Conservation (phyloP, 2,888 invertebrate species). For the Elmis aenea region DNA sequence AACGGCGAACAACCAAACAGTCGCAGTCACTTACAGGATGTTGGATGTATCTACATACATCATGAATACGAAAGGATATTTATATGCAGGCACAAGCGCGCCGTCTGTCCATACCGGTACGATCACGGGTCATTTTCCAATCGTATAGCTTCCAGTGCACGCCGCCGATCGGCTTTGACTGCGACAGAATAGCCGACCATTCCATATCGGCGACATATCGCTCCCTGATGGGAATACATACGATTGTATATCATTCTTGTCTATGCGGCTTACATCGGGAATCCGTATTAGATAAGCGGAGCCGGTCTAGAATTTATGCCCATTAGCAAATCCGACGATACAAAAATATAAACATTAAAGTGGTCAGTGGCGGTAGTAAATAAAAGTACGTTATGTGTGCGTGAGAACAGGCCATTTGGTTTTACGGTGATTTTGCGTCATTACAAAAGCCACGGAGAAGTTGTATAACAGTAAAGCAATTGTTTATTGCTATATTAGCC, state of each 20-base stretch:
- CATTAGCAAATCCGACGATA: too few relatives aligned
- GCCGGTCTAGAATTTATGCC: too few relatives aligned
- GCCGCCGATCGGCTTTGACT: conserved; percentile 26
- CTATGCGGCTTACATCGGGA: conserved; percentile 14
- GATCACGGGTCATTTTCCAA: conserved; percentile 23
- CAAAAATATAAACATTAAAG: too few relatives aligned
- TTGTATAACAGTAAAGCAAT: too few relatives aligned
- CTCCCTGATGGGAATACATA: conserved; percentile 31
- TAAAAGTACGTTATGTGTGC: too few relatives aligned
- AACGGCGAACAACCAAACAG: conserved; percentile 7
- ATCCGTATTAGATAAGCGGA: conserved; percentile 8
- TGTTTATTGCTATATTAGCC: too few relatives aligned
- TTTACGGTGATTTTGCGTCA: too few relatives aligned
- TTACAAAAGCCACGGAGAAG: too few relatives aligned
- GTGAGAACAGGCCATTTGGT: too few relatives aligned
- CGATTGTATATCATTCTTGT: conserved; percentile 26
- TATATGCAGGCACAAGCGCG: conserved; percentile 24
- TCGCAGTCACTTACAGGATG: conserved; percentile 13
- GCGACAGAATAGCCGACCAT: conserved; percentile 25
- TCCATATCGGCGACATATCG: conserved; percentile 31
- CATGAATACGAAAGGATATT: conserved; percentile 10
- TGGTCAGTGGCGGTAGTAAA: too few relatives aligned
- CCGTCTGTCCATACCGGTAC: conserved; percentile 20
- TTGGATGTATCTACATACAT: conserved; percentile 16
- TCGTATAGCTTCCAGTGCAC: conserved; percentile 25